Percentiles rank a stretch among this genome's conserved stretches.
Conservation (phyloP, 1,140 invertebrate genomes). For the Tenebrio molitor region DNA sequence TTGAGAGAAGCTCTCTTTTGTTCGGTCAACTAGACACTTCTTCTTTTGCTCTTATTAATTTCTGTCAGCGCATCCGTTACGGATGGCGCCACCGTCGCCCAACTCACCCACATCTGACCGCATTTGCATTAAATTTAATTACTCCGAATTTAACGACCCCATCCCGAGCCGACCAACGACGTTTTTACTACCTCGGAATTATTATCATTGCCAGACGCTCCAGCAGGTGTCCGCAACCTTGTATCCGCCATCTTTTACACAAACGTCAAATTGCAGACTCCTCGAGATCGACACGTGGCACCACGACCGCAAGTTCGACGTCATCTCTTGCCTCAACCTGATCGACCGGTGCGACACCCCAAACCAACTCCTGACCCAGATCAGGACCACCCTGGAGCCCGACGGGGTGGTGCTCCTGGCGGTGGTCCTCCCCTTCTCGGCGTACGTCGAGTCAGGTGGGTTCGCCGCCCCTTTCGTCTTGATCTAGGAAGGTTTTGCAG, state of each 20-base stretch:
- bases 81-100: too few species aligned
- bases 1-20: too few species aligned
- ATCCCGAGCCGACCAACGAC: not conserved
- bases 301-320: conserved; percentile 75
- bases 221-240: conserved; percentile 5
- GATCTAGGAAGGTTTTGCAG: too few species aligned
- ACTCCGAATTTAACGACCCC: not conserved
- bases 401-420: conserved; percentile 84
- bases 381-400: conserved; percentile 75
- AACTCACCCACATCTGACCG: not conserved
- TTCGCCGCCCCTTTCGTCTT: not conserved
- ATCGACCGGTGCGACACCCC: conserved; percentile 91
- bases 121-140: conserved; percentile 4
- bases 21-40: too few species aligned
- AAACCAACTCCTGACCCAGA: conserved; percentile 78
- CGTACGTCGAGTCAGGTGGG: conserved; percentile 88
- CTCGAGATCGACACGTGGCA: conserved; percentile 84
- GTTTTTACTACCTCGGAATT: conserved; percentile 2
- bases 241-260: not conserved
- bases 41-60: too few species aligned
- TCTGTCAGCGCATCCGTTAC: too few species aligned
- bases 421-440: conserved; percentile 88
- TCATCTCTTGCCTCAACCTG: conserved; percentile 90
- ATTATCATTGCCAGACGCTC: not conserved
- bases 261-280: conserved; percentile 76